phyloP scores from a whole-genome alignment of 2,888 invertebrate genomes.

The Stramonita haemastoma region DNA sequence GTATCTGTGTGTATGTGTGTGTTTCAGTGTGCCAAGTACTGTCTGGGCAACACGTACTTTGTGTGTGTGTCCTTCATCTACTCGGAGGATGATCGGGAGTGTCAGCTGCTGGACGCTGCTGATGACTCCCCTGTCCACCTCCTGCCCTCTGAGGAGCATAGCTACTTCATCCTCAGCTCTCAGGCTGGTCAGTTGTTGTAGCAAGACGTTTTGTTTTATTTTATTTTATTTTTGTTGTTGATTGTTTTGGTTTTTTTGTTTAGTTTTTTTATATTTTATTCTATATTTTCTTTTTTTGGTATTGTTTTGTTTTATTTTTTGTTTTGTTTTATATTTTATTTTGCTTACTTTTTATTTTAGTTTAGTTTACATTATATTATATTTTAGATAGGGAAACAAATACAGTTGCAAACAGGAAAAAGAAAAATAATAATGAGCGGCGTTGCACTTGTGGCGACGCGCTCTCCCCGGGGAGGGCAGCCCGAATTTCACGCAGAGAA shows the following conservation, averaged over 20 bases:
- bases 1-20: neutral
- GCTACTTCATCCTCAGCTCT: conserved; percentile 43
- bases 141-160: conserved; percentile 62
- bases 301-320: no score
- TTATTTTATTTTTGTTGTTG: neutral
- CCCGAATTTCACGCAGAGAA: no score
- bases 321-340: no score
- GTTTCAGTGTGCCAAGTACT: conserved; percentile 68
- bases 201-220: neutral
- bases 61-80: conserved; percentile 83
- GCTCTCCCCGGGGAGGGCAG: no score
- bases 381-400: no score
- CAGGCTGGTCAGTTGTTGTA: conserved; percentile 32
- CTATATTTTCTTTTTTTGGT: no score
- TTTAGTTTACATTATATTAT: no score
- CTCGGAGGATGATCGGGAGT: conserved; percentile 79
- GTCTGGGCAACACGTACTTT: conserved; percentile 80
- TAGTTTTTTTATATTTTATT: neutral
- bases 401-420: no score
- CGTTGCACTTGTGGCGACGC: no score
- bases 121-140: conserved; percentile 77
- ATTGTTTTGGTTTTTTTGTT: neutral
- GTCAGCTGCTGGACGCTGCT: conserved; percentile 81
- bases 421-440: no score
- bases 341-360: no score